Evolutionary conservation across 1,140 invertebrate species (phyloP), one percentile per base, ranked within the genome.

Genomic region (Cephus cinctus): DNA sequence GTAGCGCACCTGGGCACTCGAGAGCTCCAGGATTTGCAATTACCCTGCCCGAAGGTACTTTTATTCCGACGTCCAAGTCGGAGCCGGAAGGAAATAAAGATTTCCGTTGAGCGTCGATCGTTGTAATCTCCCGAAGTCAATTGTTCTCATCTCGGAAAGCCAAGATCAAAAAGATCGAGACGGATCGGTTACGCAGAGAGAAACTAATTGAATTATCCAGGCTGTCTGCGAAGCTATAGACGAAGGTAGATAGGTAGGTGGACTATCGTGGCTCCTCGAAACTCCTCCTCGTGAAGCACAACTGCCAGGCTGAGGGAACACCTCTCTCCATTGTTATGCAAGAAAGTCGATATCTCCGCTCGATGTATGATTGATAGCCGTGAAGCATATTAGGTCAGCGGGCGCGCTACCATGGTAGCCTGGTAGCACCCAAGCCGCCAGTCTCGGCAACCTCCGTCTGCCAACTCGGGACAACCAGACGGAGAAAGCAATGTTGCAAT

Each of bases 1-100:
- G 15, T 25, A 35, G 51, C 63, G 59, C 71, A 71, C 70, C 71
- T 74, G 71, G 70, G 50, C 63, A 68, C 71, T 72, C 51, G 59
- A 71, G 61, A 57, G 15, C 55, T 56, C 48, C 51, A 59, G 65
- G 64, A 72, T 72, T 73, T 59, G 62, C 61, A 73, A 73, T 73
- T 65, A 71, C 58, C 59, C n/a, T n/a, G 47, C 54, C 54, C 57
- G 20, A 45, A 46, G 15, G 36, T 56, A 50, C 52, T 52, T 31
- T 3, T 40, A 48, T 43, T 55, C 45, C 19, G n/a, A n/a, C n/a
- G n/a, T n/a, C n/a, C n/a, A n/a, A n/a, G n/a, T n/a, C n/a, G n/a
- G n/a, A n/a, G n/a, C n/a, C n/a, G 35, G 51, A 65, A 63, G 57
- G 55, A 47, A 60, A 55, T 60, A 41, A 56, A 69, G 62, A 69